phyloP scores from a whole-genome alignment of 2,113 vertebrate species.

The Chaenogobius annularis region DNA sequence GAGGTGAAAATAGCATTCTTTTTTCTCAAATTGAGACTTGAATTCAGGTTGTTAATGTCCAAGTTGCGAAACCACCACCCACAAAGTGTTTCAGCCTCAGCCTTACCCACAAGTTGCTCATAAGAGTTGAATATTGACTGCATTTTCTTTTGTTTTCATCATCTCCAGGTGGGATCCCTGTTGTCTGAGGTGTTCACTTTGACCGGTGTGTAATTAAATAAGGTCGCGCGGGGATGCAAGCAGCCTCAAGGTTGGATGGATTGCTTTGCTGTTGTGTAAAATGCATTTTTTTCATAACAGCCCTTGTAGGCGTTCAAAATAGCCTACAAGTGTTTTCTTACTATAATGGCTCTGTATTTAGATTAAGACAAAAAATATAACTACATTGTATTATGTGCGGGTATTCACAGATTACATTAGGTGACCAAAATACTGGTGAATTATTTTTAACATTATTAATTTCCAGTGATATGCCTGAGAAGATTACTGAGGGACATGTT shows the following conservation, averaged over 20 bases:
- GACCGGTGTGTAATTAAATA: slow-evolving; percentile 52
- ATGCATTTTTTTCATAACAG: slow-evolving; percentile 25
- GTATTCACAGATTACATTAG: background rate
- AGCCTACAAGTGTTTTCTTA: background rate
- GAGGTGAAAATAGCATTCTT: slow-evolving; percentile 79
- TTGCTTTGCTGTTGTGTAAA: slow-evolving; percentile 21
- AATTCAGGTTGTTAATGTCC: slow-evolving; percentile 80
- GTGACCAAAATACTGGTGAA: background rate
- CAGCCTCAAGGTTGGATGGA: slow-evolving; percentile 22
- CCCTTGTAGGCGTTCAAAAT: background rate
- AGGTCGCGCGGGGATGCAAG: slow-evolving; percentile 30
- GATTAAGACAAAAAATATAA: background rate
- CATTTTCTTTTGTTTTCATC: slow-evolving; percentile 47
- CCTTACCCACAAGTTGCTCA: slow-evolving; percentile 43
- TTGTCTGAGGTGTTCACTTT: slow-evolving; percentile 41
- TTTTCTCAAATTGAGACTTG: slow-evolving; percentile 75
- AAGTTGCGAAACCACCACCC: slow-evolving; percentile 74
- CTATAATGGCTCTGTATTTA: background rate
- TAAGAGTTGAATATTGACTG: slow-evolving; percentile 63
- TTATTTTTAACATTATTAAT: background rate
- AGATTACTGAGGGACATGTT: no score
- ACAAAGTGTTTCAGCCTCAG: slow-evolving; percentile 50
- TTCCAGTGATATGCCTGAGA: no score
- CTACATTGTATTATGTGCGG: background rate
- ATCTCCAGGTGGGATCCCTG: slow-evolving; percentile 20